Conservation (phyloP, 2,113 vertebrate species). For the Callipepla squamata region DNA sequence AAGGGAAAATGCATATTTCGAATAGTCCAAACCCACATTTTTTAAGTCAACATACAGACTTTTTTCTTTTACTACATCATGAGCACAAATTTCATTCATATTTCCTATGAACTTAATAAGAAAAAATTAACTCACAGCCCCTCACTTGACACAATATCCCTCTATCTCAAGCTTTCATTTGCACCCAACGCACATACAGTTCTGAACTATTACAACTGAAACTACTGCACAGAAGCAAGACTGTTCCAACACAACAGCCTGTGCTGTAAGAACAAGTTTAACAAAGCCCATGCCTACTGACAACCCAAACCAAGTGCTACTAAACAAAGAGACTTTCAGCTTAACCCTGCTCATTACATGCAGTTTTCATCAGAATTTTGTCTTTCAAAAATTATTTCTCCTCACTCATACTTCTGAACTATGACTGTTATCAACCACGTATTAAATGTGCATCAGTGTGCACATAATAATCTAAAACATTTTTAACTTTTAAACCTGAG, state of each 20-base stretch:
- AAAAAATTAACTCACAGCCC: background rate
- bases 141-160: background rate
- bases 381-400: background rate
- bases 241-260: background rate
- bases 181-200: background rate
- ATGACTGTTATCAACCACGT: background rate
- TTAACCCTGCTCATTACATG: background rate
- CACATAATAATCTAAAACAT: background rate
- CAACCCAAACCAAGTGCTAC: background rate
- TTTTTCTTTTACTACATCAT: background rate
- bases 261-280: background rate
- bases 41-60: background rate
- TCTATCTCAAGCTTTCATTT: background rate
- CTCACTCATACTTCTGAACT: background rate
- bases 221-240: background rate
- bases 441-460: fast-evolving
- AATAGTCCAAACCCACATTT: background rate
- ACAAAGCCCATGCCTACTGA: background rate
- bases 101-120: background rate
- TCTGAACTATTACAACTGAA: background rate
- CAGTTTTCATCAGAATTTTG: background rate
- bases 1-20: background rate
- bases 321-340: background rate
- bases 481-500: background rate
- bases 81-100: background rate